A percentile compares a stretch with the other conserved stretches of the same genome.
Conservation (phyloP, 2,888 invertebrate genomes). For the Lycophotia porphyrea region DNA sequence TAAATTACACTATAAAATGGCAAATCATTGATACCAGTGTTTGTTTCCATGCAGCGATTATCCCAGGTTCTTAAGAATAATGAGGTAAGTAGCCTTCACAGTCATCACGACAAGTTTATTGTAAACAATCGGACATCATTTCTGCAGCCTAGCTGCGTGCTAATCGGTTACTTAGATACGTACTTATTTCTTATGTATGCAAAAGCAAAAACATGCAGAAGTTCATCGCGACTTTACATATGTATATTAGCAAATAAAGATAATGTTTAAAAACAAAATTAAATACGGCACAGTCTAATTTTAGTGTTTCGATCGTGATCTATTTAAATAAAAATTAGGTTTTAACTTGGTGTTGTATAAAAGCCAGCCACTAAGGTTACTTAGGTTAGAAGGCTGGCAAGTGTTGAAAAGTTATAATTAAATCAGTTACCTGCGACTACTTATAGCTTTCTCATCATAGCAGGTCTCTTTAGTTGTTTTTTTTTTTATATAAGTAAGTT, state of each 20-base stretch:
- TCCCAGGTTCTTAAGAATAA: conserved; percentile 48
- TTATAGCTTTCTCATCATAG: not conserved
- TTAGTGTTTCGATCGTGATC: not conserved
- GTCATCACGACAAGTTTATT: conserved; percentile 44
- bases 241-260: not conserved
- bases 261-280: not conserved
- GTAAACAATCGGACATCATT: conserved; percentile 45
- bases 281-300: not conserved
- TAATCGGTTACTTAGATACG: not conserved
- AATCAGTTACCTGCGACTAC: not conserved
- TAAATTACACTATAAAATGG: conserved; percentile 4
- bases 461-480: not conserved
- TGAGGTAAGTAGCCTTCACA: conserved; percentile 49
- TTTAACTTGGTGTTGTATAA: not conserved
- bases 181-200: not conserved
- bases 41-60: conserved; percentile 45
- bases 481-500: not conserved
- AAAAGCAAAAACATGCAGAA: not conserved
- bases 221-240: not conserved
- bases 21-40: conserved; percentile 34
- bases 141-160: conserved; percentile 7
- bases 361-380: not conserved
- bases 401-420: not conserved
- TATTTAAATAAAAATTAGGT: not conserved
- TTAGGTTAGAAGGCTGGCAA: not conserved